Conservation (phyloP, 2,797 vertebrate genomes). For the Gouania willdenowi region DNA sequence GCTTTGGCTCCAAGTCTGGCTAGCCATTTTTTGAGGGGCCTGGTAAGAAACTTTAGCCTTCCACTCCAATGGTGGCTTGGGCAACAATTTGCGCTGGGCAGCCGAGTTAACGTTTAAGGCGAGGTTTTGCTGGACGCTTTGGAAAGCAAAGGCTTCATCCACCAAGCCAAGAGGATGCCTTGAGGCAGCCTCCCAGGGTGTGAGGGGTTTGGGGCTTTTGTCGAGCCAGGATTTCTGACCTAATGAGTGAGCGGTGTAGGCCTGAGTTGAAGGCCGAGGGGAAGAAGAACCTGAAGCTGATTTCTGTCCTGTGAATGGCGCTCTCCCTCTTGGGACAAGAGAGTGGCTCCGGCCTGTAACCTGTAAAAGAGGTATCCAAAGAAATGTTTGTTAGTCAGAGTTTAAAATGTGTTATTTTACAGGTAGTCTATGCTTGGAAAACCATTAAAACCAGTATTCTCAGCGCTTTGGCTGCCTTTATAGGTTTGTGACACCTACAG, state of each 20-base stretch:
- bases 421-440: too few species aligned
- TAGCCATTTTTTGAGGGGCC: conserved; percentile 36
- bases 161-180: conserved; percentile 86
- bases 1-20: conserved; percentile 51
- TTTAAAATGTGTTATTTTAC: too few species aligned
- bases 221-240: conserved; percentile 59
- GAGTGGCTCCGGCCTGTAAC: conserved; percentile 72
- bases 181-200: conserved; percentile 92
- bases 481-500: too few species aligned
- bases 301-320: conserved; percentile 52
- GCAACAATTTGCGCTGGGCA: conserved; percentile 84
- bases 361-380: conserved; percentile 67
- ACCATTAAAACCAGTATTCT: conserved; percentile 1
- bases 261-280: conserved; percentile 65
- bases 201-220: conserved; percentile 73
- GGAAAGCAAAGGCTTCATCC: conserved; percentile 85
- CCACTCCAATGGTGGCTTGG: conserved; percentile 81
- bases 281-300: conserved; percentile 62
- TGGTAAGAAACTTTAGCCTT: conserved; percentile 73
- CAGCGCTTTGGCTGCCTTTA: too few species aligned
- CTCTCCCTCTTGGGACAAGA: conserved; percentile 81
- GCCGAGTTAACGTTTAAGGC: conserved; percentile 82
- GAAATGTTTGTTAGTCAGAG: conserved; percentile 48
- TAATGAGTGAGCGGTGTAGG: conserved; percentile 44
- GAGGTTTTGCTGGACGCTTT: conserved; percentile 82